These are phyloP conservation scores for Drosophila tani DNA, from an alignment of 1,140 invertebrate species.

Conservation along the genomic window DNA sequence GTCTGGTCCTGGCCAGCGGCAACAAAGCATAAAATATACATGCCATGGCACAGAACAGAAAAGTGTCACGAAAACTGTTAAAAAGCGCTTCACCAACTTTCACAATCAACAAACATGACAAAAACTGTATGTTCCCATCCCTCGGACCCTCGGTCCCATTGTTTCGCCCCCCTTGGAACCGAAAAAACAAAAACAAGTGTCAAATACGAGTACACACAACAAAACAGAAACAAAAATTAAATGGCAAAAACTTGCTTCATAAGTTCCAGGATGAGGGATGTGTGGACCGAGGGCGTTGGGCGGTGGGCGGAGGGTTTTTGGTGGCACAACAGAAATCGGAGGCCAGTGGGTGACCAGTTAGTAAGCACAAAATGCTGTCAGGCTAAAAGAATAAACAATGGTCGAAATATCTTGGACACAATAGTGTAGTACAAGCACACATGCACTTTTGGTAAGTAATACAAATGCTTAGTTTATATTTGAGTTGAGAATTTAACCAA, in stretches of 20 bases:
- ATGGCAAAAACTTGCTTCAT: conserved; percentile 63
- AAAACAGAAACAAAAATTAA: conserved; percentile 20
- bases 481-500: not conserved
- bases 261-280: conserved; percentile 30
- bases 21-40: conserved; percentile 49
- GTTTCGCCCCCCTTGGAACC: conserved; percentile 8
- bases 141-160: conserved; percentile 13
- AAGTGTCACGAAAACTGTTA: conserved; percentile 79
- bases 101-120: conserved; percentile 81
- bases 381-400: conserved; percentile 51
- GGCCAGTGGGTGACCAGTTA: conserved; percentile 44
- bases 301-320: conserved; percentile 5
- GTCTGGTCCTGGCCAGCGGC: conserved; percentile 32
- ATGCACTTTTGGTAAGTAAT: conserved; percentile 20
- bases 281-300: not conserved
- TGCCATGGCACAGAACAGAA: conserved; percentile 33
- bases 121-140: conserved; percentile 63
- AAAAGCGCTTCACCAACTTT: conserved; percentile 81
- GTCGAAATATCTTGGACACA: conserved; percentile 17
- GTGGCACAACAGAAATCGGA: conserved; percentile 4
- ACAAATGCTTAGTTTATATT: not conserved
- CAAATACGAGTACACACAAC: conserved; percentile 58
- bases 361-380: conserved; percentile 61
- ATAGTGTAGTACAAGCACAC: not conserved
- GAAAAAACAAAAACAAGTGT: conserved; percentile 74